Base-by-base conservation (phyloP, 2,113 vertebrate species). In the Syrmaticus mikado region DNA sequence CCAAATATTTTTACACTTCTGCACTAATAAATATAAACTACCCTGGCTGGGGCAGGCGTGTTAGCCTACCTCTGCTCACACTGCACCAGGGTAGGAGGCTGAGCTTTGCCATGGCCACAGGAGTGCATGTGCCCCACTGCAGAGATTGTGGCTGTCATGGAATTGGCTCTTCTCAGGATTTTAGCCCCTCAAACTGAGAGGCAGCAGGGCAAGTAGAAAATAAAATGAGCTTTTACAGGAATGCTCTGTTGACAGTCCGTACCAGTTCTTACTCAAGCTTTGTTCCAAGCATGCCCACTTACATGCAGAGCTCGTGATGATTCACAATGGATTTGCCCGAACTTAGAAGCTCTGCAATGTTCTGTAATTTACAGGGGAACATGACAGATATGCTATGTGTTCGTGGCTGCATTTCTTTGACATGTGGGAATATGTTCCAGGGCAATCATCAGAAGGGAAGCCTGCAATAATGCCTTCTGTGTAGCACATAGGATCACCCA, bases 1-100 rank as follows among this genome's bases (percentile, higher is more conserved):
- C 83, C 96, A 97, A 95, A 96, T 96, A 93, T 91, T 97, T 97
- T 95, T 89, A 92, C 92, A 90, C 89, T 95, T 95, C 86, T 95
- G 78, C 32, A 43, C 82, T 87, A 96, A 95, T 94, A 96, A 97
- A 96, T 92, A 95, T 40, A 80, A 96, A 92, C 82, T 92, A 52
- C 79, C 74, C 76, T 78, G 76, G 53, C 82, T 92, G 82, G 80
- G 90, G 57, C 65, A 93, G 82, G n/a, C 45, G 55, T 87, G 73
- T 68, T 10, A 30, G 46, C 71, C 60, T 58, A 38, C 43, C 11
- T 6, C 45, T 45, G 0, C 67, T 65, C 13, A 55, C 25, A 3
- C 45, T 3, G 2, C 57, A 34, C 28, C 48, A 45, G 60, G 64
- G 65, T 19, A n/a, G 21, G 0, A 11, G 72, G 30, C 3, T 62